Percentiles rank a stretch among this genome's conserved stretches.
phyloP scores from a whole-genome alignment of 2,797 vertebrate genomes.

The Moxostoma hubbsi region DNA sequence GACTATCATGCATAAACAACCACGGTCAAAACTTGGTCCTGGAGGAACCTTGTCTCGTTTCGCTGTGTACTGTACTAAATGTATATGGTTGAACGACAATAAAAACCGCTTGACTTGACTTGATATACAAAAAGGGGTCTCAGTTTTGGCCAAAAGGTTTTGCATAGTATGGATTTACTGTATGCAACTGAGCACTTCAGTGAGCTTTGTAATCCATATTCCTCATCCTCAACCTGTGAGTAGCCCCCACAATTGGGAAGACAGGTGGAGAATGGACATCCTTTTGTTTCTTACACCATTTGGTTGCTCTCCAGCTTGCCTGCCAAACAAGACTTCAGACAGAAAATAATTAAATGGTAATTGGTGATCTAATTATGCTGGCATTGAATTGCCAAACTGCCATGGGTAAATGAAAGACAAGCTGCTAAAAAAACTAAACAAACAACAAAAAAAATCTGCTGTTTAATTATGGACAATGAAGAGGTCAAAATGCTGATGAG shows the following conservation, averaged over 20 bases:
- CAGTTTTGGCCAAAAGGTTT: neutral
- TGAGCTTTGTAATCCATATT: slow-evolving; percentile 80
- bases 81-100: no score
- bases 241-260: slow-evolving; percentile 75
- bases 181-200: slow-evolving; percentile 57
- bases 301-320: slow-evolving; percentile 77
- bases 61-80: no score
- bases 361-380: slow-evolving; percentile 87
- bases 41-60: no score
- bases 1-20: no score
- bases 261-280: slow-evolving; percentile 77
- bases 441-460: slow-evolving; percentile 72
- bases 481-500: slow-evolving; percentile 84
- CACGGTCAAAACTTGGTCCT: no score
- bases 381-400: slow-evolving; percentile 80
- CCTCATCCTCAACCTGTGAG: slow-evolving; percentile 74
- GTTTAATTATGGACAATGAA: slow-evolving; percentile 81
- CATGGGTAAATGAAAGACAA: slow-evolving; percentile 69
- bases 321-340: slow-evolving; percentile 83
- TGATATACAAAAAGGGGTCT: neutral
- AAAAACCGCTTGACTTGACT: no score
- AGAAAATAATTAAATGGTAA: slow-evolving; percentile 86
- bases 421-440: slow-evolving; percentile 63
- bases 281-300: slow-evolving; percentile 79
- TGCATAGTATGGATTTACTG: neutral